Conservation (phyloP, 2,888 invertebrate species). For the Lypha dubia region DNA sequence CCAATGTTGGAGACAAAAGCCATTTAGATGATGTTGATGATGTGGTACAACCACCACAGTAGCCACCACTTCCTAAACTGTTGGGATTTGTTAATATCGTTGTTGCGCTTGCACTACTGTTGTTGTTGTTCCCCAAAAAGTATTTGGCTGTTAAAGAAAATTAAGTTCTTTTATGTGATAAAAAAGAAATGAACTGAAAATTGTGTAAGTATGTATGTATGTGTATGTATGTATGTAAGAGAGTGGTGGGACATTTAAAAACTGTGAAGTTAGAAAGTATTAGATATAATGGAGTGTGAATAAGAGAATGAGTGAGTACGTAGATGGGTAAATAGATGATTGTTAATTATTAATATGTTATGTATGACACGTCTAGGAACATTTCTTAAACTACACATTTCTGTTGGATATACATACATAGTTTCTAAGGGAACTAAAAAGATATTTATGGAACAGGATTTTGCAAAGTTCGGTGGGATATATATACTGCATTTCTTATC, state of each 20-base stretch:
- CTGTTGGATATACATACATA: too few species aligned
- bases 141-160: conserved; percentile 78
- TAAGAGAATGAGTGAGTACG: conserved; percentile 12
- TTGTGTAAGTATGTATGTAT: conserved; percentile 73
- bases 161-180: conserved; percentile 83
- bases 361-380: background rate
- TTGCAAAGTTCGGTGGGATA: background rate
- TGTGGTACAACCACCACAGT: conserved; percentile 72
- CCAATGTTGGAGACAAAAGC: conserved; percentile 83
- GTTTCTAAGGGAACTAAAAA: background rate
- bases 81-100: conserved; percentile 60
- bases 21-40: conserved; percentile 82
- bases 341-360: conserved; percentile 17
- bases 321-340: background rate
- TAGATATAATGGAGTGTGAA: conserved; percentile 24
- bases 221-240: conserved; percentile 64
- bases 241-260: conserved; percentile 29
- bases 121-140: conserved; percentile 60
- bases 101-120: conserved; percentile 49
- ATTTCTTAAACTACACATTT: background rate
- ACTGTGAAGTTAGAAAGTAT: conserved; percentile 19
- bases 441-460: background rate
- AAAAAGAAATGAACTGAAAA: conserved; percentile 78
- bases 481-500: background rate
- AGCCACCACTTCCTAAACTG: conserved; percentile 52